Conservation (phyloP, 2,888 invertebrate genomes). For the Acanthosoma haemorrhoidale region DNA sequence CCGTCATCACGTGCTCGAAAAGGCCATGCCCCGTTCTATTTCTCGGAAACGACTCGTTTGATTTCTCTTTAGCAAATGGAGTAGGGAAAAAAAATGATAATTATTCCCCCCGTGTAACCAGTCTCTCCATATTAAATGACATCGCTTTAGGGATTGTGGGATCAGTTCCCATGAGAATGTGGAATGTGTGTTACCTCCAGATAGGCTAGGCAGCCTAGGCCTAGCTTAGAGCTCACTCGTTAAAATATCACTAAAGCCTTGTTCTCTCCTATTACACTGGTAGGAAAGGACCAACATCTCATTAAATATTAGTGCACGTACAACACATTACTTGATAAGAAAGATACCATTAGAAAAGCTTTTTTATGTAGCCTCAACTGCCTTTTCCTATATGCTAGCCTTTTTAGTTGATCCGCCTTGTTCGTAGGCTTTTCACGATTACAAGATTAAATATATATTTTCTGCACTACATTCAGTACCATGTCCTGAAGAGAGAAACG, state of each 20-base stretch:
- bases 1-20: neutral
- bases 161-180: neutral
- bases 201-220: too few species aligned
- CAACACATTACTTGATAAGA: neutral
- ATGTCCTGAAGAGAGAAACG: too few species aligned
- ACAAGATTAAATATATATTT: too few species aligned
- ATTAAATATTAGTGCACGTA: neutral
- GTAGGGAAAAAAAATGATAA: conserved; percentile 14
- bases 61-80: conserved; percentile 15
- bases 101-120: conserved; percentile 18
- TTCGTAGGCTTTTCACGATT: too few species aligned
- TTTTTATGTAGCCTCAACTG: too few species aligned
- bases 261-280: neutral
- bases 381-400: too few species aligned
- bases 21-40: neutral
- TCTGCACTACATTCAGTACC: too few species aligned
- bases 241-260: neutral
- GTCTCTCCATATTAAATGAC: conserved; percentile 25
- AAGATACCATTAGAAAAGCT: neutral
- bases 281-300: neutral
- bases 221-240: neutral
- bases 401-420: too few species aligned
- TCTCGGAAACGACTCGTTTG: neutral
- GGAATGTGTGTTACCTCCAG: too few species aligned
- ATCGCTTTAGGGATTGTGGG: neutral